Conservation (phyloP, 2,113 vertebrate species). For the Lepisosteus oculatus region DNA sequence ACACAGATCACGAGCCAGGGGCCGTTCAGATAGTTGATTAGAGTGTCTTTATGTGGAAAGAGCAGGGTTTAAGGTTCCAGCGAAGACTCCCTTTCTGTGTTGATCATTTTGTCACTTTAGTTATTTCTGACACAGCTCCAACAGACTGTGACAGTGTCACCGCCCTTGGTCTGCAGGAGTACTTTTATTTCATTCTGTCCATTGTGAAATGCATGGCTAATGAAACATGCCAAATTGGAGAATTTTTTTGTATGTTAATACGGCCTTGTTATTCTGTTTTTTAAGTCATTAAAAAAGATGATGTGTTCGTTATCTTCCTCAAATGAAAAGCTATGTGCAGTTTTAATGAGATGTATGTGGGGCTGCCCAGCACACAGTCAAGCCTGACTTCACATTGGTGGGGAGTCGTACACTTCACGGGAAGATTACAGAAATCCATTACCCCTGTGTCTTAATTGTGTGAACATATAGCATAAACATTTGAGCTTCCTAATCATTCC, state of each 20-base stretch:
- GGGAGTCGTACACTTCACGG: conserved; percentile 17
- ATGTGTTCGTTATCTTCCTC: not conserved
- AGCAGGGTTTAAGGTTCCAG: conserved; percentile 5
- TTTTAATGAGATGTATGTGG: conserved; percentile 26
- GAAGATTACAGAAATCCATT: conserved; percentile 9
- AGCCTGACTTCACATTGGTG: conserved; percentile 35
- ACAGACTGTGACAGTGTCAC: not conserved
- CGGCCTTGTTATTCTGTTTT: conserved; percentile 14
- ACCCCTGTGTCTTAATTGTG: conserved; percentile 19
- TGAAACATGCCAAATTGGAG: not conserved
- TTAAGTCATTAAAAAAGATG: conserved; percentile 23
- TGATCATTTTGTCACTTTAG: conserved; percentile 10
- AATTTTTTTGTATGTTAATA: too few species aligned
- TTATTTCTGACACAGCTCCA: conserved; percentile 31
- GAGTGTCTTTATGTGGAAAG: conserved; percentile 4
- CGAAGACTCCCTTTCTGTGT: not conserved
- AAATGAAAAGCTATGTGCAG: not conserved
- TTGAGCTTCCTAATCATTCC: conserved; percentile 2
- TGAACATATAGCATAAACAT: conserved; percentile 21
- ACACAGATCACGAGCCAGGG: not conserved
- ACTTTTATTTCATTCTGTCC: conserved; percentile 14
- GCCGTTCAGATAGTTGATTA: conserved; percentile 17
- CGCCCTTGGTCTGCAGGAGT: not conserved
- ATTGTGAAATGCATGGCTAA: not conserved
- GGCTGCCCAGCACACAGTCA: conserved; percentile 17